A percentile compares a stretch with the other conserved stretches of the same genome.
Evolutionary conservation across 2,797 vertebrate genomes (phyloP).

Genomic region (Balearica regulorum): DNA sequence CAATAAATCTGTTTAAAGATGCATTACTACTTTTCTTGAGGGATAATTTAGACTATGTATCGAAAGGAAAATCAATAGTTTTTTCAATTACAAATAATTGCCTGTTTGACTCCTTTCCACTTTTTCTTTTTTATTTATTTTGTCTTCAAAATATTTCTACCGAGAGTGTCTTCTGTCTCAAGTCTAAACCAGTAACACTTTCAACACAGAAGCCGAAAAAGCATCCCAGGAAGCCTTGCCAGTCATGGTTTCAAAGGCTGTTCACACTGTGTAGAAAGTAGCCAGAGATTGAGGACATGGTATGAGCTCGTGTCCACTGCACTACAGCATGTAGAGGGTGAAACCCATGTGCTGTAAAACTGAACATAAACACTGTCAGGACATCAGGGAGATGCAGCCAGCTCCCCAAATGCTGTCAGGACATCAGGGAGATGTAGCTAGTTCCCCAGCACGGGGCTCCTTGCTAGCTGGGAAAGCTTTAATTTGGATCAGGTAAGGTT

Average conservation of each 20-base stretch:
- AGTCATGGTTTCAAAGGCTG: neutral
- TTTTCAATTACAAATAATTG: constrained; percentile 82
- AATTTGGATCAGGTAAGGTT: neutral
- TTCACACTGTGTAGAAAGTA: neutral
- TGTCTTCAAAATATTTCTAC: constrained; percentile 66
- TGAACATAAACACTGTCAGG: neutral
- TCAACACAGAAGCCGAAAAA: neutral
- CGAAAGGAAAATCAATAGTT: constrained; percentile 83
- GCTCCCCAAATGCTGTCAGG: neutral
- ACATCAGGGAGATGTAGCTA: neutral
- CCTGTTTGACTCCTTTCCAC: constrained; percentile 70
- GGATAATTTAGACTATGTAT: constrained; percentile 82
- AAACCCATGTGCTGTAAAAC: neutral
- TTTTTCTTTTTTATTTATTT: constrained; percentile 79
- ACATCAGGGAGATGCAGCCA: neutral
- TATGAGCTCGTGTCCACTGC: neutral
- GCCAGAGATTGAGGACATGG: neutral
- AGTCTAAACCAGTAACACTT: neutral
- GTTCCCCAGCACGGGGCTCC: neutral
- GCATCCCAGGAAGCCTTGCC: neutral
- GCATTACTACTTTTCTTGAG: constrained; percentile 80
- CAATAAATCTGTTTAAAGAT: constrained; percentile 83
- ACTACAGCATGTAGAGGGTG: neutral
- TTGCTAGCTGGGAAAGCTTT: neutral
- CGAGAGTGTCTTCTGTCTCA: constrained; percentile 24